Evolutionary conservation across 2,797 vertebrate species (phyloP).

Genomic region (Pseudotriccus pelzelni): DNA sequence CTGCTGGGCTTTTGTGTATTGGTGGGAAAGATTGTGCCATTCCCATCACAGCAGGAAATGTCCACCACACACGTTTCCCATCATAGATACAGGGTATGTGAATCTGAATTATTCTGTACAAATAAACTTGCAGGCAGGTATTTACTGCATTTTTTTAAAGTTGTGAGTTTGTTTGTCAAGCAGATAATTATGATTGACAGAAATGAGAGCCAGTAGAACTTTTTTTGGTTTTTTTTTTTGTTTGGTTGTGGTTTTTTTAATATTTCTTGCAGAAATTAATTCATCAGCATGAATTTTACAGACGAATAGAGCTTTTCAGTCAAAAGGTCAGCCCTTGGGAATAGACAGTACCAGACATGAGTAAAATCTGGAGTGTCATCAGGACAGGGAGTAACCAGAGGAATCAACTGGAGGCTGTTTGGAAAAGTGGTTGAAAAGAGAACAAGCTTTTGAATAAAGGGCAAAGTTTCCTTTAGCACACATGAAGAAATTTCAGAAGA

Average conservation of each 20-base stretch:
- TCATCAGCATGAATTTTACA: neutral
- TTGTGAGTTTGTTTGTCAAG: neutral
- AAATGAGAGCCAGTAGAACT: neutral
- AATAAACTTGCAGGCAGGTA: neutral
- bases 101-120: neutral
- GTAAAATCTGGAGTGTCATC: neutral
- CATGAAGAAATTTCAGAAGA: neutral
- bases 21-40: neutral
- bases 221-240: no score
- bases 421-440: neutral
- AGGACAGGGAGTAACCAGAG: neutral
- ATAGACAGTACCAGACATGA: neutral
- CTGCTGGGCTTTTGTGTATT: neutral
- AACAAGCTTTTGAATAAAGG: neutral
- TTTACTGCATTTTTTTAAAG: neutral
- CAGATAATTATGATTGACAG: neutral
- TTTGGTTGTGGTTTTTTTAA: no score
- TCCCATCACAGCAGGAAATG: neutral
- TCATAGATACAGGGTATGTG: accelerated
- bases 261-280: neutral
- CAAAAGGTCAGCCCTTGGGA: neutral
- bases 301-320: neutral
- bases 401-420: neutral
- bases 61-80: neutral
- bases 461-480: neutral